Evolutionary conservation across 2,888 invertebrate genomes (phyloP).

Genomic region (Melangyna quadrimaculata): DNA sequence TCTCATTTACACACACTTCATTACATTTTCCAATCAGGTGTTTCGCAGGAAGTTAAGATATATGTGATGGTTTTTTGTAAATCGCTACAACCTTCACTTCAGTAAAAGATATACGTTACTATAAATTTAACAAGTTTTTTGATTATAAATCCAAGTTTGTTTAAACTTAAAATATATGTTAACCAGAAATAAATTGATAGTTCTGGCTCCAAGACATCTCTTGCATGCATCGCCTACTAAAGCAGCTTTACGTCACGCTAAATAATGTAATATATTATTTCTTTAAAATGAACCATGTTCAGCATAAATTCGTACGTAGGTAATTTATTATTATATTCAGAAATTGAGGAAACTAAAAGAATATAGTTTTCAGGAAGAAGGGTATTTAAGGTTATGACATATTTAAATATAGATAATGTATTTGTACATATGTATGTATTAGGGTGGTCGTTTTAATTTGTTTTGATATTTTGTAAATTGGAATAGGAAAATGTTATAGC

Average conservation of each 20-base stretch:
- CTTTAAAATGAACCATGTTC: conserved; percentile 22
- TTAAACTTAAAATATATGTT: conserved; percentile 27
- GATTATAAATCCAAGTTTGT: not conserved
- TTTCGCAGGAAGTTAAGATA: conserved; percentile 56
- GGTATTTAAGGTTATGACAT: not conserved
- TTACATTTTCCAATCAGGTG: conserved; percentile 63
- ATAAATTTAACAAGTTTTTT: conserved; percentile 40
- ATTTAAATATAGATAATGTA: no score
- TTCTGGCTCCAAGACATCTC: conserved; percentile 16
- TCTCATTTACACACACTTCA: conserved; percentile 35
- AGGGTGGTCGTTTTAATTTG: no score
- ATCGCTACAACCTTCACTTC: conserved; percentile 48
- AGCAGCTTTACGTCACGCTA: conserved; percentile 5
- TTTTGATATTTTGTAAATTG: no score
- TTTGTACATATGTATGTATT: no score
- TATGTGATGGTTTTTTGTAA: conserved; percentile 60
- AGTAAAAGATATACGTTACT: conserved; percentile 6
- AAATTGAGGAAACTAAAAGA: not conserved
- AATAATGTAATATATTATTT: conserved; percentile 1
- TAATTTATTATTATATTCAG: not conserved
- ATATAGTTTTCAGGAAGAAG: not conserved
- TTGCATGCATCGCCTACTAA: conserved; percentile 50
- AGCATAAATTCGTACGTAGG: not conserved
- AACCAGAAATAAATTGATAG: conserved; percentile 23
- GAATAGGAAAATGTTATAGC: no score